Conservation (phyloP, 2,113 vertebrate species). For the Scomber colias region DNA sequence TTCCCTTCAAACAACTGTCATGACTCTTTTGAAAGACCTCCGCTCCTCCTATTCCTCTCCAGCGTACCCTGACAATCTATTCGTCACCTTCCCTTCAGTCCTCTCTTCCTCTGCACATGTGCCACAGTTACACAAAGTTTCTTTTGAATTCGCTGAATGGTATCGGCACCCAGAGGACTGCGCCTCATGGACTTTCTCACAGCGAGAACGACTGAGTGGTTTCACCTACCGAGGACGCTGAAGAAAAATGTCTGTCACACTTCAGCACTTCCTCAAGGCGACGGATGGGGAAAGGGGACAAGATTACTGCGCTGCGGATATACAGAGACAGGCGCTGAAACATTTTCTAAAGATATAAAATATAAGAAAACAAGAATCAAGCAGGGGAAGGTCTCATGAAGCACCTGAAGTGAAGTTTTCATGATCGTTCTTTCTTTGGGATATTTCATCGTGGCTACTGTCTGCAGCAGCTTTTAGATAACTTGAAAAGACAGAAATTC, state of each 20-base stretch:
- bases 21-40: conserved; percentile 40
- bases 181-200: conserved; percentile 43
- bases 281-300: conserved; percentile 36
- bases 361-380: conserved; percentile 25
- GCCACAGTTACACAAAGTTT: conserved; percentile 47
- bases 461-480: neutral
- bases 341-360: conserved; percentile 12
- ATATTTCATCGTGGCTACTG: neutral
- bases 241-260: conserved; percentile 66
- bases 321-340: conserved; percentile 4
- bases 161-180: conserved; percentile 47
- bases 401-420: conserved; percentile 4
- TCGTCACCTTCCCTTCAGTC: conserved; percentile 45
- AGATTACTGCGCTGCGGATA: conserved; percentile 50
- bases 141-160: conserved; percentile 68
- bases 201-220: conserved; percentile 49
- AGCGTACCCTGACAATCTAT: conserved; percentile 50
- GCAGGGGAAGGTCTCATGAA: neutral
- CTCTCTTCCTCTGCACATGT: conserved; percentile 37
- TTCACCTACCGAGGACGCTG: conserved; percentile 43
- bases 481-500: neutral
- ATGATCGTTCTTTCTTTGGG: neutral
- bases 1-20: conserved; percentile 43
- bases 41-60: conserved; percentile 33
- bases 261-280: conserved; percentile 61